Conservation (phyloP, 2,113 vertebrate species). For the Leiothrix lutea region DNA sequence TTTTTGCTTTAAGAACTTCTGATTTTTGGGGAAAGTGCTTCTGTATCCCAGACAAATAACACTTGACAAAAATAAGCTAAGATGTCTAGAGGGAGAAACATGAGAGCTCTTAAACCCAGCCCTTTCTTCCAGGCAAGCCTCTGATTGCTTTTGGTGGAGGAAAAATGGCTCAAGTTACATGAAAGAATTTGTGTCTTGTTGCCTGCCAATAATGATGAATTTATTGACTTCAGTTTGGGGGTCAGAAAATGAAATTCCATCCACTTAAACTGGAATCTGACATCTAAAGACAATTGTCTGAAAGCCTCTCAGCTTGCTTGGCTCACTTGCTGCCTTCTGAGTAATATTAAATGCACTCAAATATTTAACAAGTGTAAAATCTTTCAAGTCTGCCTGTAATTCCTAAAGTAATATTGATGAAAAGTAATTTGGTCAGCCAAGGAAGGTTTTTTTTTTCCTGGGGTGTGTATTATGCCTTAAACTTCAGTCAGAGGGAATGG, state of each 20-base stretch:
- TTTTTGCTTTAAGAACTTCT: too few relatives aligned
- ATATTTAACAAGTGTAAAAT: conserved; percentile 61
- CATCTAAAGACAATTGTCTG: not conserved
- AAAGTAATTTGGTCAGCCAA: conserved; percentile 4
- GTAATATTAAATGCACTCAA: conserved; percentile 46
- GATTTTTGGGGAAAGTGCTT: not conserved
- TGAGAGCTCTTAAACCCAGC: not conserved
- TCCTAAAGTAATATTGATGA: conserved; percentile 53
- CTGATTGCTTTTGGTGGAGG: not conserved
- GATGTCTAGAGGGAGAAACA: not conserved
- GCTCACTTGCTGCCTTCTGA: too few relatives aligned
- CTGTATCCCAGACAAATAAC: not conserved
- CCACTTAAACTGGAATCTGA: not conserved
- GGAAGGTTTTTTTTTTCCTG: not conserved
- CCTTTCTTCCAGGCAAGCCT: not conserved
- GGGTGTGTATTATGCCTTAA: not conserved
- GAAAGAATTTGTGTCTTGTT: not conserved
- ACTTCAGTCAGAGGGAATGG: not conserved
- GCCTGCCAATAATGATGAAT: not conserved
- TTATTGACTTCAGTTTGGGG: conserved; percentile 23
- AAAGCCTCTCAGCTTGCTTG: not conserved
- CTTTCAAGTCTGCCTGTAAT: conserved; percentile 36
- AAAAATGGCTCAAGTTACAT: not conserved
- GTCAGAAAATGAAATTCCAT: conserved; percentile 26
- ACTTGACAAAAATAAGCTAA: not conserved